Evolutionary conservation across 2,113 vertebrate genomes (phyloP).

Genomic region (Melospiza georgiana): DNA sequence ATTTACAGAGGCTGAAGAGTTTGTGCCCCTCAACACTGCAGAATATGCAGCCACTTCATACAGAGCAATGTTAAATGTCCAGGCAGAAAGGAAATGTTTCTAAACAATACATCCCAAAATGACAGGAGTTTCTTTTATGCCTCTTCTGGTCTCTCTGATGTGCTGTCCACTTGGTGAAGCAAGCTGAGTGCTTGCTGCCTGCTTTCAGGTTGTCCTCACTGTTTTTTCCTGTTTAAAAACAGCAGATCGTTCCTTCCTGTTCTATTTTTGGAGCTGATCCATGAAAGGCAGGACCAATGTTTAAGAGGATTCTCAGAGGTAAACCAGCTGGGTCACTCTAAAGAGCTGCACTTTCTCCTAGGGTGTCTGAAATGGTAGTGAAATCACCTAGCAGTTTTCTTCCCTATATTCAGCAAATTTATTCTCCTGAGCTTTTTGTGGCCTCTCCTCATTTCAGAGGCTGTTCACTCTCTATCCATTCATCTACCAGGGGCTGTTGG

Average conservation of each 20-base stretch:
- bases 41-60: neutral
- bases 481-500: neutral
- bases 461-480: neutral
- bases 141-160: neutral
- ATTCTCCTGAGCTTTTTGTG: neutral
- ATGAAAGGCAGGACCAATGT: neutral
- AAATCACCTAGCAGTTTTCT: neutral
- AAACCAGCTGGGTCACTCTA: neutral
- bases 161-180: neutral
- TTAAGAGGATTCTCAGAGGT: neutral
- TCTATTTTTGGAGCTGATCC: neutral
- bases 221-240: constrained; percentile 7
- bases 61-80: neutral
- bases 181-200: neutral
- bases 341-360: neutral
- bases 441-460: neutral
- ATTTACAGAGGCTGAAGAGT: neutral
- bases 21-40: neutral
- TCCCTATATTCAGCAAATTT: neutral
- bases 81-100: neutral
- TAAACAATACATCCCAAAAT: neutral
- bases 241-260: neutral
- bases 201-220: neutral
- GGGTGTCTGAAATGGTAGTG: neutral
- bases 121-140: neutral